Evolutionary conservation across 2,797 vertebrate species (phyloP).

Genomic region (Bradypodion pumilum): DNA sequence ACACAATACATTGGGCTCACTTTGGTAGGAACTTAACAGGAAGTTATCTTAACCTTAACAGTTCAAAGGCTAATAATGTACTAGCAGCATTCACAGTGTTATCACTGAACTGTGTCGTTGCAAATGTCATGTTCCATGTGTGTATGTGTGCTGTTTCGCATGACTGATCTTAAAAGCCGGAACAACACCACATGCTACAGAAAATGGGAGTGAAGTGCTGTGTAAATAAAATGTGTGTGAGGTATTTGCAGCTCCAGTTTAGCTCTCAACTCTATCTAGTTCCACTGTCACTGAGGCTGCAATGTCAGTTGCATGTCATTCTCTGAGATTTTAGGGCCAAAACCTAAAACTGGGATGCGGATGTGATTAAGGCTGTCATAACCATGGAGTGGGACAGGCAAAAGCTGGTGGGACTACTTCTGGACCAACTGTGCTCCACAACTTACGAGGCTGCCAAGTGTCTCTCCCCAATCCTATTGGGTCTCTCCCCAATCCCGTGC

Average conservation of each 20-base stretch:
- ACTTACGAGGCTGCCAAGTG: too few relatives aligned
- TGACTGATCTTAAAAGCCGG: background rate
- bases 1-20: too few relatives aligned
- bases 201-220: background rate
- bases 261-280: background rate
- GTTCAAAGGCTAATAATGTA: background rate
- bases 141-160: background rate
- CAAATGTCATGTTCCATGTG: slow-evolving; percentile 7
- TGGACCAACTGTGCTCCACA: too few relatives aligned
- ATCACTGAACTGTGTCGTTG: background rate
- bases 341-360: too few relatives aligned
- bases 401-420: background rate
- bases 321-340: too few relatives aligned
- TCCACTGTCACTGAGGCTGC: too few relatives aligned
- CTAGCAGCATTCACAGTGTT: background rate
- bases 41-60: background rate
- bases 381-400: too few relatives aligned
- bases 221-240: background rate
- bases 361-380: background rate
- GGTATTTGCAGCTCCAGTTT: background rate
- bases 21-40: too few relatives aligned
- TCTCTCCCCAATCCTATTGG: too few relatives aligned
- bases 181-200: background rate
- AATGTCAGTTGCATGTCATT: too few relatives aligned
- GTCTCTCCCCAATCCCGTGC: too few relatives aligned